Evolutionary conservation across 2,797 vertebrate genomes (phyloP).

Genomic region (Phoebastria nigripes): DNA sequence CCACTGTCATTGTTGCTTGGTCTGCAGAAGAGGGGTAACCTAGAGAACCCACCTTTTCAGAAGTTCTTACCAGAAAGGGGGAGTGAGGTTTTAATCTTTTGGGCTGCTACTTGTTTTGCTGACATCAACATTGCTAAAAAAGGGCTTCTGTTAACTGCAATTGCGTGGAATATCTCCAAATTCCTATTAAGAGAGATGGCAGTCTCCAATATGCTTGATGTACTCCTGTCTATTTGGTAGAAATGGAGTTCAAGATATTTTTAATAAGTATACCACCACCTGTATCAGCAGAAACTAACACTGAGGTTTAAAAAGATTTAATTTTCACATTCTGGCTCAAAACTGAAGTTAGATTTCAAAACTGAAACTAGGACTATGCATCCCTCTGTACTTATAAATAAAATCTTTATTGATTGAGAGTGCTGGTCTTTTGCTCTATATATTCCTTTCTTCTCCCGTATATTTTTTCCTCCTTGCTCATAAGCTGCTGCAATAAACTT

Average conservation of each 20-base stretch:
- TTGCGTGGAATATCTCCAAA: neutral
- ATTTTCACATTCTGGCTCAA: neutral
- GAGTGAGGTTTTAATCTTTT: neutral
- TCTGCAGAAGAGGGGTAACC: neutral
- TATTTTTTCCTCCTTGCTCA: neutral
- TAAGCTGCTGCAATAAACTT: neutral
- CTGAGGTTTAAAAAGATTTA: neutral
- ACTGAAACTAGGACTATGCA: neutral
- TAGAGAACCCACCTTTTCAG: neutral
- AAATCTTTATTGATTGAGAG: neutral
- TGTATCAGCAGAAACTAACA: neutral
- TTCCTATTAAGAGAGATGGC: neutral
- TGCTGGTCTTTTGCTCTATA: neutral
- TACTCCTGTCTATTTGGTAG: neutral
- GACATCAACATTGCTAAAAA: neutral
- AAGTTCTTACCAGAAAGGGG: neutral
- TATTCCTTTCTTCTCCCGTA: neutral
- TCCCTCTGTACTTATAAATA: neutral
- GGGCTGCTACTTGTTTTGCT: neutral
- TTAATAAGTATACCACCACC: neutral
- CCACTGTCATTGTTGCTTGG: neutral
- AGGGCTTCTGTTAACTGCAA: neutral
- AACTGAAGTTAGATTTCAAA: neutral
- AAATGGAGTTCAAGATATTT: neutral
- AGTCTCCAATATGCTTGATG: neutral